Base-by-base conservation (phyloP, 2,888 invertebrate species). In the Archips crataeganus region DNA sequence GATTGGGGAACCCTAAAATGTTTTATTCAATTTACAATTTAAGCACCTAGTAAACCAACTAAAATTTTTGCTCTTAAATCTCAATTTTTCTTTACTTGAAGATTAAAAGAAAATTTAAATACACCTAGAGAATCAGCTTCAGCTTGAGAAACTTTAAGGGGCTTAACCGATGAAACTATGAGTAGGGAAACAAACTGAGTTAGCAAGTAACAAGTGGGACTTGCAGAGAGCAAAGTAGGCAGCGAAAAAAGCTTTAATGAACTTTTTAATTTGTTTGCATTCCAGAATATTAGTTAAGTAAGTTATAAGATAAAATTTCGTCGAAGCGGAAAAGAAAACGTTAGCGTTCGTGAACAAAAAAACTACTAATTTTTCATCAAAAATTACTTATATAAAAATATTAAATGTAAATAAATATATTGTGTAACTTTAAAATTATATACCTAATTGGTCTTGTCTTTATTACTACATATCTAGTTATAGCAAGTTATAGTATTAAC, bases 161-260 rank as follows among this genome's bases (percentile, higher is more conserved):
- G 85, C 84, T 85, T 84, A 84, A 84, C 83, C 85, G 82, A 76
- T 79, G 78, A 79, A 84, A 87, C 85, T 87, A 85, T 82, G 84
- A 87, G 84, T 81, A 75, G 78, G 49, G 76, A 79, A 82, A 80
- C 78, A 69, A 87, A 85, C 84, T 86, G 85, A 79, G 74, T 72
- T 71, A 79, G 79, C 77, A 80, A 82, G 80, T 81, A 80, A 81
- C 81, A 80, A 79, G 77, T 75, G 68, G 79, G 85, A 79, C 79
- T 81, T 83, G 80, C 73, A 70, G 75, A 76, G 79, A 77, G 78
- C 51, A 64, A 75, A 77, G 74, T 77, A 77, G 73, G 74, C 34
- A 59, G 23, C 11, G 79, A 84, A 86, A 85, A 84, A 82, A 74
- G 79, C 78, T 81, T 82, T 82, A 80, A 83, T 82, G 80, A 85